Percentiles rank a stretch among this genome's conserved stretches.
Evolutionary conservation across 2,113 vertebrate species (phyloP).

Genomic region (Zootoca vivipara): DNA sequence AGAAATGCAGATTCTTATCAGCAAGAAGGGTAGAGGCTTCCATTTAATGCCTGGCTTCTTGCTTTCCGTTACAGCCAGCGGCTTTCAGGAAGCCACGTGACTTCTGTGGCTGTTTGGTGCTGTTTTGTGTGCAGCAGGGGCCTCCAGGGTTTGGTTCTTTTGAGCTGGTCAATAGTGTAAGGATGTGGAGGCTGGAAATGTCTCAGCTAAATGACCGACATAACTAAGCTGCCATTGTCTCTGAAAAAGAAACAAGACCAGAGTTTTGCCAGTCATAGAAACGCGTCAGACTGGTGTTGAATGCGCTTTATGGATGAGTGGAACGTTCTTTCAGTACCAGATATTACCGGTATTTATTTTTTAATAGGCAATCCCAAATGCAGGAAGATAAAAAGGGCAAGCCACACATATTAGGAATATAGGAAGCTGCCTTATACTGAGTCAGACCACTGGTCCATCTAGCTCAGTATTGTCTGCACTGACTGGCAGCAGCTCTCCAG

Average conservation of each 20-base stretch:
- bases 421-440: too few relatives aligned
- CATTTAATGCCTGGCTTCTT: not conserved
- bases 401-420: not conserved
- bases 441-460: too few relatives aligned
- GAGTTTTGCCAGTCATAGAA: not conserved
- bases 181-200: not conserved
- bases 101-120: conserved; percentile 46
- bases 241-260: not conserved
- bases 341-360: not conserved
- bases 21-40: not conserved
- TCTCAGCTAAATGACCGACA: not conserved
- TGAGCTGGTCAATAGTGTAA: not conserved
- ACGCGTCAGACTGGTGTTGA: fast-evolving
- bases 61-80: not conserved
- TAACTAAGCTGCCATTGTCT: not conserved
- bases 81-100: conserved; percentile 34
- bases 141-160: conserved; percentile 23
- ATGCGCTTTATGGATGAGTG: not conserved
- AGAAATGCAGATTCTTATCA: not conserved
- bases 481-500: too few relatives aligned
- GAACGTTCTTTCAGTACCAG: not conserved
- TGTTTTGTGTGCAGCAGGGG: not conserved
- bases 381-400: not conserved
- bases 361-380: not conserved
- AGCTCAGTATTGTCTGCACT: too few relatives aligned